Base-by-base conservation (phyloP, 2,797 vertebrate genomes). In the Hephaestus fuliginosus region DNA sequence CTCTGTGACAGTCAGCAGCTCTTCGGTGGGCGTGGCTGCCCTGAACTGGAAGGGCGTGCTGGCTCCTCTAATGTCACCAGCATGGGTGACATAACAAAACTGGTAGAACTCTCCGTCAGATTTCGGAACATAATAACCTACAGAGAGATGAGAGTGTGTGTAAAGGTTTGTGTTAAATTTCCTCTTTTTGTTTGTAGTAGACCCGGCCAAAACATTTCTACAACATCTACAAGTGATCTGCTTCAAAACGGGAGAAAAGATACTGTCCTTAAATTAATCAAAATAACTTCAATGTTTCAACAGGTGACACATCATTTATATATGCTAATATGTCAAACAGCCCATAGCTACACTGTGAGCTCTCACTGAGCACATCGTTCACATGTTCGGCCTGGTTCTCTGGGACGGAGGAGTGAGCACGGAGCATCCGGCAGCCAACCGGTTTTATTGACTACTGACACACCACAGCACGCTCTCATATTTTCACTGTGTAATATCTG, bases 61-160 rank as follows among this genome's bases (percentile, higher is more conserved):
- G 74, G 98, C 98, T 70, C 98, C 98, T 85, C 98, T 95, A 86
- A 99, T 99, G 89, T 99, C 98, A 56, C 98, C 98, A 70, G 96
- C 94, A 55, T 99, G 96, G 2, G 98, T 99, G 82, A 99, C 98
- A 0, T 99, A 99, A 87, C 98, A 99, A 92, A 99, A 99, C 94
- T 99, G 98, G 93, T 99, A 99, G 95, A 99, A 99, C 91, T 99
- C 98, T 62, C 98, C 98, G 33, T 99, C 98, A 41, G 98, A 98
- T 86, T 97, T 99, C 46, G 98, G 98, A 89, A 99, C 96, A 33
- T 99, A 99, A 82, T 99, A 99, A 11, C 98, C 98, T 99, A 7
- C 0, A 36, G 66, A 63, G n/a, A 83, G 28, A 84, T 25, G 41
- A 33, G 53, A 48, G 13, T 5, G 41, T 6, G 28, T 7, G 36